A percentile compares a stretch with the other conserved stretches of the same genome.
Conservation (phyloP, 2,888 invertebrate genomes). For the Hypsopygia costalis region DNA sequence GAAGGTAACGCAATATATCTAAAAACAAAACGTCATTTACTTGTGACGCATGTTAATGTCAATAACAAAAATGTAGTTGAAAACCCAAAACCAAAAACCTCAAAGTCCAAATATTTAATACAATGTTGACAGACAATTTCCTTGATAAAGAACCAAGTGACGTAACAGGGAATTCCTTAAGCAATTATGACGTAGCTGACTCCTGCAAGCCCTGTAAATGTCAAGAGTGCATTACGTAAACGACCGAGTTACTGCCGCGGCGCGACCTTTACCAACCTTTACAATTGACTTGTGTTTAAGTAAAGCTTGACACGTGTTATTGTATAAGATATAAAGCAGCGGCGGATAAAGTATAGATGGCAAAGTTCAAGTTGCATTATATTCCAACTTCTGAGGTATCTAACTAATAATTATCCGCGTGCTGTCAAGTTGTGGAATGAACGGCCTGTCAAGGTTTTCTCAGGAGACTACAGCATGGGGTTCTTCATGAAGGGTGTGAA, state of each 20-base stretch:
- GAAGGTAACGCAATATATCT: too few relatives aligned
- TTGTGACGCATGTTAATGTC: too few relatives aligned
- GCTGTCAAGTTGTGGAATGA: too few relatives aligned
- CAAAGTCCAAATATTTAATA: too few relatives aligned
- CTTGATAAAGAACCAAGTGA: conserved; percentile 22
- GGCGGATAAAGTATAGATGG: conserved; percentile 1
- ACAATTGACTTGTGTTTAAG: conserved; percentile 56
- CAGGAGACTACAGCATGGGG: too few relatives aligned
- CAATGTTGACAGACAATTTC: too few relatives aligned
- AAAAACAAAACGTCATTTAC: not conserved
- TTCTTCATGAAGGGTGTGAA: too few relatives aligned
- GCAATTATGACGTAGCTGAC: conserved; percentile 32
- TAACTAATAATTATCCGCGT: too few relatives aligned
- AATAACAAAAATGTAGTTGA: too few relatives aligned
- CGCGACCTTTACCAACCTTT: conserved; percentile 59
- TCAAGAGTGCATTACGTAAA: conserved; percentile 60
- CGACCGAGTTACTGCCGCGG: conserved; percentile 40
- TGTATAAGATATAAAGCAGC: conserved; percentile 17
- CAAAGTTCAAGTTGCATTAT: not conserved
- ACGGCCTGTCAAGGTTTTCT: too few relatives aligned
- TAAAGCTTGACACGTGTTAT: conserved; percentile 48
- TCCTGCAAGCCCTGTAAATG: conserved; percentile 36
- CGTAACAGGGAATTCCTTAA: conserved; percentile 62
- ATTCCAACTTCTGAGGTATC: too few relatives aligned
- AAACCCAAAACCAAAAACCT: too few relatives aligned